Base-by-base conservation (phyloP, 2,797 vertebrate species). In the Phataginus tetradactyla region DNA sequence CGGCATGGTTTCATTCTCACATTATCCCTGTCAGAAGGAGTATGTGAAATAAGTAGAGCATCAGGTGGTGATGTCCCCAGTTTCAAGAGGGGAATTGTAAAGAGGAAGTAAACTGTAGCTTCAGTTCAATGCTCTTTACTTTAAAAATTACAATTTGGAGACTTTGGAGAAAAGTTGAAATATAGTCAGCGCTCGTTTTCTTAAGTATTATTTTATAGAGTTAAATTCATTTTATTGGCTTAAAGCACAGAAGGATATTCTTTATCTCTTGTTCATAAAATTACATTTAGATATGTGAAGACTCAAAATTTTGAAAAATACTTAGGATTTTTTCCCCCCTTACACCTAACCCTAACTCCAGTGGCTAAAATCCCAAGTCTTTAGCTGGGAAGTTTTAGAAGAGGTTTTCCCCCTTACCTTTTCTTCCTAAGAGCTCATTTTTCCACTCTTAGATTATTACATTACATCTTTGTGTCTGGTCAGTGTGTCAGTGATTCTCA, bases 141-240 rank as follows among this genome's bases (percentile, higher is more conserved):
- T 80, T 90, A 63, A 71, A 77, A 83, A 45, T 45, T 45, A 45
- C 17, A 92, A 83, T 51, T 78, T 86, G 66, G 86, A 96, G 55
- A 59, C 25, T 32, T 66, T 90, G 53, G 69, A 83, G 69, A 87
- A 96, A 66, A 94, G 21, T 45, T 68, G 25, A 75, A 86, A 90
- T 96, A 20, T 25, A n/a, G 29, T 71, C 39, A 83, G 0, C 75
- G 34, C 25, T 81, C 27, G 75, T 69, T 95, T 91, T 77, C 61
- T 86, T 83, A 69, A 86, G 37, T 45, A 21, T 78, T 51, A 10
- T 74, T 32, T 57, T 55, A 69, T 63, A 87, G 11, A 74, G 63
- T 71, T 86, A 93, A 83, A 75, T 95, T 74, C 1, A 79, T 72
- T 84, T 91, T 55, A 64, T 79, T 74, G 53, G 53, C 72, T 96